Conservation (phyloP, 1,140 invertebrate genomes). For the Drosophila prosaltans region DNA sequence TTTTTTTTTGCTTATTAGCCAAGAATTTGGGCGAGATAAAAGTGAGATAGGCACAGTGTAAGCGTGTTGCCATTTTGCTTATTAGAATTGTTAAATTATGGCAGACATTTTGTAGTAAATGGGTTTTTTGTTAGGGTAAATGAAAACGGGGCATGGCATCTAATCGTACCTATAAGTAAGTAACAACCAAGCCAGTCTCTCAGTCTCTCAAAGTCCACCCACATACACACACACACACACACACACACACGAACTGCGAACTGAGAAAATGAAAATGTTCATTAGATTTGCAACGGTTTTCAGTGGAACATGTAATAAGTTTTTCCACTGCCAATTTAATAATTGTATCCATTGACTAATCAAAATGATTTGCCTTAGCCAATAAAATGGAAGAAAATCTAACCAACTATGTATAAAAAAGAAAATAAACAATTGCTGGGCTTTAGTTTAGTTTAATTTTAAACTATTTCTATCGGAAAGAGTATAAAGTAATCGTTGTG, state of each 20-base stretch:
- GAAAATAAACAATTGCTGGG: too few species aligned
- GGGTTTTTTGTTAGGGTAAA: too few species aligned
- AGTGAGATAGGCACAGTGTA: constrained; percentile 29
- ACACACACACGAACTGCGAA: constrained; percentile 53
- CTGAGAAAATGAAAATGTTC: constrained; percentile 75
- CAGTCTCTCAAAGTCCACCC: constrained; percentile 46
- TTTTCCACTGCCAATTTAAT: constrained; percentile 28
- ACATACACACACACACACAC: constrained; percentile 41
- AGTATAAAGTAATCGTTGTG: constrained; percentile 8
- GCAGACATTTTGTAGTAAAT: constrained; percentile 36
- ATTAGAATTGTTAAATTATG: constrained; percentile 77
- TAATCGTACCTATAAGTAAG: constrained; percentile 21
- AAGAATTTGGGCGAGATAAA: constrained; percentile 54
- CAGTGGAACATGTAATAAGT: constrained; percentile 76
- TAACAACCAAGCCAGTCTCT: background rate
- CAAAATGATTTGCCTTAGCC: background rate
- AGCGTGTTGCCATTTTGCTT: constrained; percentile 56
- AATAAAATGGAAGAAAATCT: background rate
- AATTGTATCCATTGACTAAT: background rate
- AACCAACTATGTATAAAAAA: background rate
- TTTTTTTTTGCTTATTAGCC: constrained; percentile 49
- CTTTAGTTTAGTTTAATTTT: too few species aligned
- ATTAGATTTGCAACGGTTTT: constrained; percentile 79
- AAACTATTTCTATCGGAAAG: background rate
- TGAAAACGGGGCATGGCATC: background rate